Evolutionary conservation across 1,140 invertebrate genomes (phyloP).

Genomic region (Arion vulgaris): DNA sequence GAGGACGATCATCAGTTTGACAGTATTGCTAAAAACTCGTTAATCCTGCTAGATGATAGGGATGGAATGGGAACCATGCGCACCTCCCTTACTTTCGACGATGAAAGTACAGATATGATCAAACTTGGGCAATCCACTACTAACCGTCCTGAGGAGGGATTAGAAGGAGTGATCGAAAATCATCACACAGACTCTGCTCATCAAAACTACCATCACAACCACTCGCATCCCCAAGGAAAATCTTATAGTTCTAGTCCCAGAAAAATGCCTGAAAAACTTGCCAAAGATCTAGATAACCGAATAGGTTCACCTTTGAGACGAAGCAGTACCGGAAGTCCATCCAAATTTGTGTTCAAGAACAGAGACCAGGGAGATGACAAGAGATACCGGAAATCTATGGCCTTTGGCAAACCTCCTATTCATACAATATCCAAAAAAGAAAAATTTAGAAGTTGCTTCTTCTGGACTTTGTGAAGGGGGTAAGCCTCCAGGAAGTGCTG

Average conservation of each 20-base stretch:
- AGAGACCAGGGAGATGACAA: slow-evolving; percentile 60
- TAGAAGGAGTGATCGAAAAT: slow-evolving; percentile 23
- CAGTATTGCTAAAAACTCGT: slow-evolving; percentile 61
- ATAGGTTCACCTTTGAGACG: slow-evolving; percentile 58
- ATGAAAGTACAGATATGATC: slow-evolving; percentile 51
- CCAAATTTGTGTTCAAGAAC: slow-evolving; percentile 60
- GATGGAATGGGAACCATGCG: slow-evolving; percentile 51
- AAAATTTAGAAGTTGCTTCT: slow-evolving; percentile 29
- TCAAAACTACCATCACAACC: slow-evolving; percentile 29
- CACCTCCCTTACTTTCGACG: slow-evolving; percentile 61
- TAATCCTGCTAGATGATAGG: slow-evolving; percentile 60
- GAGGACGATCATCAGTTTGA: slow-evolving; percentile 64
- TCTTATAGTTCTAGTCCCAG: slow-evolving; percentile 54
- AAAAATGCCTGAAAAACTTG: slow-evolving; percentile 65
- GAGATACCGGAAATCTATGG: slow-evolving; percentile 50
- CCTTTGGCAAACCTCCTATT: slow-evolving; percentile 52
- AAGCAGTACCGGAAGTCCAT: slow-evolving; percentile 50
- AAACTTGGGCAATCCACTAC: slow-evolving; percentile 40
- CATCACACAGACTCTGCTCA: slow-evolving; percentile 13
- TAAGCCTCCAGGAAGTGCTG: slow-evolving; percentile 2
- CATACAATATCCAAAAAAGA: slow-evolving; percentile 50
- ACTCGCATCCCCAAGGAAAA: slow-evolving; percentile 16
- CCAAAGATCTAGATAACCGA: slow-evolving; percentile 64
- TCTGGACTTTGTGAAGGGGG: slow-evolving; percentile 6
- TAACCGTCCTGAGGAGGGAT: slow-evolving; percentile 37